Conservation (phyloP, 2,113 vertebrate genomes). For the Todiramphus saurophagus region DNA sequence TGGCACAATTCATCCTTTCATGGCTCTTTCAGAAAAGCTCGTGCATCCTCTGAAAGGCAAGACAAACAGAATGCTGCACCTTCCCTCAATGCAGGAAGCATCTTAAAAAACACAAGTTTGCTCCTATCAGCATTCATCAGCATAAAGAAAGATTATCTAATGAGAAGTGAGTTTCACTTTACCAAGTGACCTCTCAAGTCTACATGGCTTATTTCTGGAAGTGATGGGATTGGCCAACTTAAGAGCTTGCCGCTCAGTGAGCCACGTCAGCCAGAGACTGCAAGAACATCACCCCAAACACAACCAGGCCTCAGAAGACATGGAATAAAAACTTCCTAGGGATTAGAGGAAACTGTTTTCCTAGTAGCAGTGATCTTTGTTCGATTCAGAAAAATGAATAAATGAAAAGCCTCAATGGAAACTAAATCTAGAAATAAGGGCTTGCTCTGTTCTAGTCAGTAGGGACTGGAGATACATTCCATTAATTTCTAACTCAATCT, state of each 20-base stretch:
- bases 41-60: background rate
- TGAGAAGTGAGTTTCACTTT: background rate
- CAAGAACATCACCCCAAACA: background rate
- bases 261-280: background rate
- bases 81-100: background rate
- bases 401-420: background rate
- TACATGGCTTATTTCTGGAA: background rate
- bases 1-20: background rate
- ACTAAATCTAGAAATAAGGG: background rate
- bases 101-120: background rate
- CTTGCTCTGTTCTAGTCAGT: background rate
- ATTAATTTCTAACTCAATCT: background rate
- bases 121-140: background rate
- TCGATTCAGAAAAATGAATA: background rate
- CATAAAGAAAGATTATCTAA: background rate
- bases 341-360: background rate
- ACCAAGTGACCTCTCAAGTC: background rate
- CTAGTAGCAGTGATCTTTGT: background rate
- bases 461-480: background rate
- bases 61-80: background rate
- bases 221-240: background rate
- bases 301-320: background rate
- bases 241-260: background rate
- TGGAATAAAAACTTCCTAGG: background rate
- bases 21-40: background rate